A percentile compares a stretch with the other conserved stretches of the same genome.
Conservation (phyloP, 2,888 invertebrate species). For the Cosmopolites sordidus region DNA sequence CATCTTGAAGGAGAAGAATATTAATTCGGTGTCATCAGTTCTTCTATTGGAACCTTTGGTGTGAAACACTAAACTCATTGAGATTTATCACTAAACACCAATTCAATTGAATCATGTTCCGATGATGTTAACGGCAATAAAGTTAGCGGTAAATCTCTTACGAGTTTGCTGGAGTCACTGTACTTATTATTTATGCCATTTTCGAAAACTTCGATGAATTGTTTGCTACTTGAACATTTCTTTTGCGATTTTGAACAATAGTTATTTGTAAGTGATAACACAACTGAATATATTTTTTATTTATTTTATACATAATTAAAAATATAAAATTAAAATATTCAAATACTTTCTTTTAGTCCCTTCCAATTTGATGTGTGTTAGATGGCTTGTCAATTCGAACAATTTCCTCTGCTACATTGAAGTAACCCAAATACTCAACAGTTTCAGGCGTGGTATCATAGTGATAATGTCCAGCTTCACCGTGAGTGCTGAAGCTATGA, state of each 20-base stretch:
- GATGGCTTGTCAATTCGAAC: slow-evolving; percentile 72
- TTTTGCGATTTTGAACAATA: background rate
- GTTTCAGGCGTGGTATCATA: slow-evolving; percentile 84
- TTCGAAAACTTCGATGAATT: too few species aligned
- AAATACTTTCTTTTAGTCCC: slow-evolving; percentile 71
- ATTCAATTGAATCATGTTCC: too few species aligned
- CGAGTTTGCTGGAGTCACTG: too few species aligned
- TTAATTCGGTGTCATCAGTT: too few species aligned
- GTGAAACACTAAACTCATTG: too few species aligned
- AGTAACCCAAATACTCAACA: slow-evolving; percentile 89
- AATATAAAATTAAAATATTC: background rate
- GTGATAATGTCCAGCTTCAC: slow-evolving; percentile 95
- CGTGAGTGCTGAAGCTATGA: slow-evolving; percentile 81
- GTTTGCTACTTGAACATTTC: too few species aligned
- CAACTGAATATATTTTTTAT: background rate
- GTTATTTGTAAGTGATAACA: background rate
- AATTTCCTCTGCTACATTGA: slow-evolving; percentile 70
- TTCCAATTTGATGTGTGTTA: slow-evolving; percentile 63
- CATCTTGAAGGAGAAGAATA: too few species aligned
- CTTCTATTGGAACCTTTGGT: too few species aligned
- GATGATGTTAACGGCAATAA: too few species aligned
- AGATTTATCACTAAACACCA: too few species aligned
- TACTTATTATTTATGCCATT: too few species aligned
- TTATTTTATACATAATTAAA: background rate
- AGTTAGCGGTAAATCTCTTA: too few species aligned